Evolutionary conservation across 2,113 vertebrate genomes (phyloP).

Genomic region (Bubalus kerabau): DNA sequence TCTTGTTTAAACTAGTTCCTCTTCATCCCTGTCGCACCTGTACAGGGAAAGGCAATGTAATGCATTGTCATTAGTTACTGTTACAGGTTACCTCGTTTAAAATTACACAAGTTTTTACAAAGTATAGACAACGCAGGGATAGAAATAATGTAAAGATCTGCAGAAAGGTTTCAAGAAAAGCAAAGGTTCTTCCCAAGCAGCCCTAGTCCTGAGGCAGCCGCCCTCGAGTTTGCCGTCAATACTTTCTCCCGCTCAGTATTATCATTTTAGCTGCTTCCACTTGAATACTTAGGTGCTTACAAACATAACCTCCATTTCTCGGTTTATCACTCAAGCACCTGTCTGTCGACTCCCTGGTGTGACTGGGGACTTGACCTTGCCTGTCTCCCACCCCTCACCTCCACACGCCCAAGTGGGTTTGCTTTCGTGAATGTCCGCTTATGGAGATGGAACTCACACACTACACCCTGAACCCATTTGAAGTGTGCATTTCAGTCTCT

Average conservation of each 20-base stretch:
- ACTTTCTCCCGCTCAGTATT: not conserved
- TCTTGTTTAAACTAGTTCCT: not conserved
- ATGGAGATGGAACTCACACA: no score
- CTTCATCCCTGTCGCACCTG: not conserved
- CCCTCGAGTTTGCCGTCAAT: no score
- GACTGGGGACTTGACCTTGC: not conserved
- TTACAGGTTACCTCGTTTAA: not conserved
- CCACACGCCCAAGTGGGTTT: not conserved
- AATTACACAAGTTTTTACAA: not conserved
- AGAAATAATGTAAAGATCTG: not conserved
- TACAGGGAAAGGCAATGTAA: not conserved
- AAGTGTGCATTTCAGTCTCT: not conserved
- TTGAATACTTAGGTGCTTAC: not conserved
- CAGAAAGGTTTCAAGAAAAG: not conserved
- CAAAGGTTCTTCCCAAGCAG: not conserved
- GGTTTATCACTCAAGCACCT: not conserved
- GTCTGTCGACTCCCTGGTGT: not conserved
- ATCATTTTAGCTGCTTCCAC: not conserved
- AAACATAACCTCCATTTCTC: not conserved
- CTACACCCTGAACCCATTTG: not conserved
- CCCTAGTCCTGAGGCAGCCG: no score
- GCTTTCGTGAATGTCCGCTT: not conserved
- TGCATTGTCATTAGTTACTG: not conserved
- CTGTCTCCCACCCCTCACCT: not conserved
- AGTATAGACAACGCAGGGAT: not conserved